Percentiles rank a stretch among this genome's conserved stretches.
Evolutionary conservation across 2,797 vertebrate species (phyloP).

Genomic region (Scyliorhinus canicula): DNA sequence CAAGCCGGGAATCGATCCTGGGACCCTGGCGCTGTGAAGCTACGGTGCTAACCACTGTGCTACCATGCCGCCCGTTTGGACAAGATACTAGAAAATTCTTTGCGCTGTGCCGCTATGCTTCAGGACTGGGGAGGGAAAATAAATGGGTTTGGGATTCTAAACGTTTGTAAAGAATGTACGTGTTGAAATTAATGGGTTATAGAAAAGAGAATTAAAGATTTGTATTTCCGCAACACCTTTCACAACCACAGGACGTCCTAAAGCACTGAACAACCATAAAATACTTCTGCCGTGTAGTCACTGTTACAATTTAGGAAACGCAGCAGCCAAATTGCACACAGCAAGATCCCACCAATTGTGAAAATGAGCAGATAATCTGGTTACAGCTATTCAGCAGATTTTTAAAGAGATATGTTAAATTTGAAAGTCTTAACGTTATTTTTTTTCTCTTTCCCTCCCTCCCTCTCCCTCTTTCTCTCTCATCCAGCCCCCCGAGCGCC

Average conservation of each 20-base stretch:
- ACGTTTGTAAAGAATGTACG: not conserved
- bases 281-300: not conserved
- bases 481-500: conserved; percentile 80
- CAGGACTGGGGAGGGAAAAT: not conserved
- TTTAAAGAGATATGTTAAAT: not conserved
- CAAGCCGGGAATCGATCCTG: no score
- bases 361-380: not conserved
- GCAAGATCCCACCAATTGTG: not conserved
- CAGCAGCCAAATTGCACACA: not conserved
- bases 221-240: not conserved
- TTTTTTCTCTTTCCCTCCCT: conserved; percentile 25
- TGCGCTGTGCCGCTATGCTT: not conserved
- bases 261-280: not conserved
- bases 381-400: not conserved
- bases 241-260: not conserved
- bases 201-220: not conserved
- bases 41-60: no score
- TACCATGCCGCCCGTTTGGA: no score
- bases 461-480: conserved; percentile 39
- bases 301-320: not conserved
- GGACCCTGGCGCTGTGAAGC: no score
- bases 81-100: not conserved
- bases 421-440: not conserved
- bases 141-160: not conserved
- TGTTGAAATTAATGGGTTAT: not conserved